phyloP scores from a whole-genome alignment of 2,888 invertebrate species.

The Apodemia mormo region DNA sequence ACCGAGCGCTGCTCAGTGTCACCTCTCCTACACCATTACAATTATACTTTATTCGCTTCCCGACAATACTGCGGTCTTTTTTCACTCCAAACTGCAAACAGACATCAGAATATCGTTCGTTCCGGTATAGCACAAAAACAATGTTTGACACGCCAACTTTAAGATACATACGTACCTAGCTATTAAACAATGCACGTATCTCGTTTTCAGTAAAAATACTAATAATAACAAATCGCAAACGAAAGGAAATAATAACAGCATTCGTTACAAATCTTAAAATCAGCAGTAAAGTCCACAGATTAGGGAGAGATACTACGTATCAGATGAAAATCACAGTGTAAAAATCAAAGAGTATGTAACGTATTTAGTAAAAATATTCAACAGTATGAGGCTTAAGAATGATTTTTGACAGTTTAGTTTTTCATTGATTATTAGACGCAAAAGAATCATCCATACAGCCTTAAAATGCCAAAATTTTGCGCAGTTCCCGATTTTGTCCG shows the following conservation, averaged over 20 bases:
- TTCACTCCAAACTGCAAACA: neutral
- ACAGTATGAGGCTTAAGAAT: neutral
- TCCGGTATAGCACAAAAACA: neutral
- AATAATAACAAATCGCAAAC: no score
- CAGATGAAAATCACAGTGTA: constrained; percentile 2
- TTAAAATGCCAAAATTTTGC: neutral
- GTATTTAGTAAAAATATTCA: no score
- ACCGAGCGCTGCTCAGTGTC: constrained; percentile 25
- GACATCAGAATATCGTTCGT: neutral
- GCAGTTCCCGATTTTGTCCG: no score
- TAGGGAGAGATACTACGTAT: no score
- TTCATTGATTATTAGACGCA: neutral
- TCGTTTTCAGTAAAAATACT: no score
- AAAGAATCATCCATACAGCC: neutral
- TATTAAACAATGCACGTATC: no score
- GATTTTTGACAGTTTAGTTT: neutral
- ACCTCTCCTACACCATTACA: constrained; percentile 25
- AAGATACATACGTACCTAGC: neutral
- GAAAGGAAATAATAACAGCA: no score
- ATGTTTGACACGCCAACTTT: neutral
- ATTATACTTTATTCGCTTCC: constrained; percentile 19
- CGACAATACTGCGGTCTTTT: neutral
- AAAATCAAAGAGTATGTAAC: no score
- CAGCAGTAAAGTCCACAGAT: no score
- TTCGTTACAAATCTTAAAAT: no score